phyloP scores from a whole-genome alignment of 2,797 vertebrate genomes.

The Acridotheres tristis region DNA sequence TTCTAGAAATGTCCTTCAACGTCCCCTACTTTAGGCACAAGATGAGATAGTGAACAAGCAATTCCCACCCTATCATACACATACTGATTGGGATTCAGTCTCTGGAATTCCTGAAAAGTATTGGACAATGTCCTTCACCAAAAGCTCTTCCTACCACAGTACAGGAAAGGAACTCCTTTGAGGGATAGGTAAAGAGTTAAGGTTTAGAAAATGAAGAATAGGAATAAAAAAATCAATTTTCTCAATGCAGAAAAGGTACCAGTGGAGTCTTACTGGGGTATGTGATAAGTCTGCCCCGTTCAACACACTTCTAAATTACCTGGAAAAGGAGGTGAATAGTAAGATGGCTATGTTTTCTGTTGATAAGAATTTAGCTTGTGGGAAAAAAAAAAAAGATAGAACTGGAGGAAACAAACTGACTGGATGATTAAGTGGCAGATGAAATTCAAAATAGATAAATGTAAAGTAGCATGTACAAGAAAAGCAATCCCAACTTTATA shows the following conservation, averaged over 20 bases:
- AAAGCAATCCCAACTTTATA: slow-evolving; percentile 21
- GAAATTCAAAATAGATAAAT: slow-evolving; percentile 26
- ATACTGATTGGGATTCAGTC: not conserved
- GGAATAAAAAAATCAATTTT: not conserved
- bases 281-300: not conserved
- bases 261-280: not conserved
- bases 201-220: not conserved
- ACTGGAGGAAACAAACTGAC: not conserved
- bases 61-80: not conserved
- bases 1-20: not conserved
- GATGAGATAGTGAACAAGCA: not conserved
- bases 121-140: not conserved
- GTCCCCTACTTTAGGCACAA: not conserved
- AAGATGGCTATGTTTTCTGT: not conserved
- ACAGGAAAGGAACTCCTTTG: not conserved
- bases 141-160: not conserved
- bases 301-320: not conserved
- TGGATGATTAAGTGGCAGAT: slow-evolving; percentile 25
- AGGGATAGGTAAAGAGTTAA: not conserved
- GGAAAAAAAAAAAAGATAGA: not conserved
- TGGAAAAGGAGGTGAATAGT: not conserved
- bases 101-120: not conserved
- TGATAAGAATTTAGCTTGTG: not conserved
- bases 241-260: not conserved
- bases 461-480: not conserved